Evolutionary conservation across 2,888 invertebrate genomes (phyloP), one percentile per base, ranked within the genome.

Genomic region (Elegia similella): DNA sequence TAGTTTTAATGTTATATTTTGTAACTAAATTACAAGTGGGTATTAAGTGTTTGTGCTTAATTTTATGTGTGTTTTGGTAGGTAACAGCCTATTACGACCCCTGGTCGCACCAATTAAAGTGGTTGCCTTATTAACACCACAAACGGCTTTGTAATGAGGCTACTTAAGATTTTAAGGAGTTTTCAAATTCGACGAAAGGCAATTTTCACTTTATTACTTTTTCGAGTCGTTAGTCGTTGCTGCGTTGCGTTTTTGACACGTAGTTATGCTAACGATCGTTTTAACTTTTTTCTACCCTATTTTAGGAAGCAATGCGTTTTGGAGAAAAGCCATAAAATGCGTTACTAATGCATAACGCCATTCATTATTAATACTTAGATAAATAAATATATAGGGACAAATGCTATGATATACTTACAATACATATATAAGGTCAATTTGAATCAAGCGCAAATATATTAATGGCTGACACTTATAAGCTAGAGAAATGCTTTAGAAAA

Each of bases 111-210:
- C 50, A 50, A 50, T 50, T 50, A 50, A 50, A 50, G 32, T 34
- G 50, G 16, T 50, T 50, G 34, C 34, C 34, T 50, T 50, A 34
- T 50, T 17, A 50, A 50, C 50, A 50, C 50, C 16, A 34, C 34
- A 50, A 34, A 50, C 32, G 29, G 46, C 3, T 23, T 46, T 48
- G 48, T 48, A 50, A 50, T 34, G 23, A 30, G 34, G 12, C 34
- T 50, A 34, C 17, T 50, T 50, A 34, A 50, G 12, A 50, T 50
- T 50, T 50, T 17, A 50, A 50, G 13, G 8, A 46, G 46, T 23
- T 50, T 16, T 50, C 48, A 17, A 50, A 50, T 50, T 50, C 50
- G 50, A 50, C 50, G 50, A 50, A 50, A 50, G 50, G 15, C 32
- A 32, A 50, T 50, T 50, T 50, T 23, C 50, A 17, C 15, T 50